Conservation (phyloP, 2,113 vertebrate species). For the Rhinichthys klamathensis region DNA sequence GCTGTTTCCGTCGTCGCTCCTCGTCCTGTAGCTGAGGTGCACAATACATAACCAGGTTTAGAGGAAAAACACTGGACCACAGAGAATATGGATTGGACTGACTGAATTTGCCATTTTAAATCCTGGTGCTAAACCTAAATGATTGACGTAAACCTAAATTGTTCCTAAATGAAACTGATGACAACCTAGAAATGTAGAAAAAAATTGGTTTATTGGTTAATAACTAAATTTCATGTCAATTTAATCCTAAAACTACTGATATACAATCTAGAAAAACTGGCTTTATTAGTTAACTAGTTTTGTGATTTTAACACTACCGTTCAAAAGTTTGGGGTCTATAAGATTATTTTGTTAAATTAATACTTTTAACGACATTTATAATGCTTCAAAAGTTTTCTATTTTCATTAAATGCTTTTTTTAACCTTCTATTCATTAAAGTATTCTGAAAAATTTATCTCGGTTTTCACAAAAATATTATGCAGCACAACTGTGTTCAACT, state of each 20-base stretch:
- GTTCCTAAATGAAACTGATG: not conserved
- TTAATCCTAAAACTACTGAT: not conserved
- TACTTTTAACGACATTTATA: not conserved
- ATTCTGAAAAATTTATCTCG: not conserved
- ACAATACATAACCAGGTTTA: not conserved
- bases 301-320: no score
- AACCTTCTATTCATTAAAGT: no score
- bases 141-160: not conserved
- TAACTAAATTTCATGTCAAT: not conserved
- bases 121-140: not conserved
- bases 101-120: not conserved
- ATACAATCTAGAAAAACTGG: not conserved
- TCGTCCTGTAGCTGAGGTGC: constrained; percentile 92
- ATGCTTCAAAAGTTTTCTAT: not conserved
- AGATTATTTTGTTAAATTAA: not conserved
- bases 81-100: constrained; percentile 9
- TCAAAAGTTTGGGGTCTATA: not conserved
- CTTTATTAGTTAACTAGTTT: no score
- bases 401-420: not conserved
- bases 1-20: constrained; percentile 92
- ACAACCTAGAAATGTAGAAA: not conserved
- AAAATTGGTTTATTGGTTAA: no score
- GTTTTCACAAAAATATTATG: not conserved
- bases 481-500: not conserved
- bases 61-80: not conserved